phyloP scores from a whole-genome alignment of 2,113 vertebrate species.

The Hipposideros armiger region DNA sequence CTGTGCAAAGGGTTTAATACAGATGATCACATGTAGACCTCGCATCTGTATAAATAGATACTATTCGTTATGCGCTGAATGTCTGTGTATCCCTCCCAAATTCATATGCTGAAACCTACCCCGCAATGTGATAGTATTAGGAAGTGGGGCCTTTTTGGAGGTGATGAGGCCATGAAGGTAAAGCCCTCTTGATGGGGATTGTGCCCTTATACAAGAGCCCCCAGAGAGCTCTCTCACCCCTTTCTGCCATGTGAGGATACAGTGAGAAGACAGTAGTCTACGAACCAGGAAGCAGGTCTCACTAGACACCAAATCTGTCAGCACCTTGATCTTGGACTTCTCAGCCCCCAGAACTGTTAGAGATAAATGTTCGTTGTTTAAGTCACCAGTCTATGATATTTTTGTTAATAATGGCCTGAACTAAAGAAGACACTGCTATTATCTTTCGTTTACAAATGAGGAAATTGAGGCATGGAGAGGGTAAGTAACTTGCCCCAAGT shows the following conservation, averaged over 20 bases:
- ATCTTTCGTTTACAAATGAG: slow-evolving; percentile 18
- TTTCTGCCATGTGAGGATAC: not conserved
- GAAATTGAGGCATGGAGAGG: not conserved
- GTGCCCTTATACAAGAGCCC: not conserved
- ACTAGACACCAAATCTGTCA: not conserved
- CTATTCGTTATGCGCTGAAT: not conserved
- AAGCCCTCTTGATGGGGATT: not conserved
- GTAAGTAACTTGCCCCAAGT: not conserved
- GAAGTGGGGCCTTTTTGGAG: not conserved
- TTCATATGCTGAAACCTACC: not conserved
- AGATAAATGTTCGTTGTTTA: not conserved
- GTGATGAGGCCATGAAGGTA: not conserved
- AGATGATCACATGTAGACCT: not conserved
- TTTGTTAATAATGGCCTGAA: not conserved
- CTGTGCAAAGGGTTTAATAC: not conserved
- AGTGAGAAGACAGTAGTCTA: not conserved
- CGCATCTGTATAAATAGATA: not conserved
- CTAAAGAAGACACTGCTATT: not conserved
- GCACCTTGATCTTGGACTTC: not conserved
- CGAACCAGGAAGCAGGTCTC: not conserved
- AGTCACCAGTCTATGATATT: not conserved
- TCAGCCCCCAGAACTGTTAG: not conserved
- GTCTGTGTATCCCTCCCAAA: not conserved
- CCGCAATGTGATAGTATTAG: not conserved
- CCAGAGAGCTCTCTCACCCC: not conserved